Percentiles rank a stretch among this genome's conserved stretches.
Evolutionary conservation across 2,113 vertebrate species (phyloP).

Genomic region (Bos taurus): ARS-UCD2.0 NC_037339.1:85028501-85029000

Average conservation of each 20-base stretch:
- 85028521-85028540: not conserved
- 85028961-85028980: not conserved
- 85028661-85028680: not conserved
- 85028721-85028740: not conserved
- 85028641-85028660: not conserved
- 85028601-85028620: not conserved
- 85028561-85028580: not conserved
- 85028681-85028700: not conserved
- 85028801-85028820: not conserved
- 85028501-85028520: not conserved
- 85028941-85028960: not conserved
- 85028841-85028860: not conserved
- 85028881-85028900: not conserved
- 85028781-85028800: not conserved
- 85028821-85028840: not conserved
- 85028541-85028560: not conserved
- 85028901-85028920: not conserved
- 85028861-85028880: not conserved
- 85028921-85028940: not conserved
- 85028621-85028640: not conserved
- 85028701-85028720: rapidly evolving
- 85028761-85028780: not conserved
- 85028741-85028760: not conserved
- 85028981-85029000: not conserved
- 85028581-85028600: not conserved